Evolutionary conservation across 2,888 invertebrate genomes (phyloP).

Genomic region (Morpho deidamia): DNA sequence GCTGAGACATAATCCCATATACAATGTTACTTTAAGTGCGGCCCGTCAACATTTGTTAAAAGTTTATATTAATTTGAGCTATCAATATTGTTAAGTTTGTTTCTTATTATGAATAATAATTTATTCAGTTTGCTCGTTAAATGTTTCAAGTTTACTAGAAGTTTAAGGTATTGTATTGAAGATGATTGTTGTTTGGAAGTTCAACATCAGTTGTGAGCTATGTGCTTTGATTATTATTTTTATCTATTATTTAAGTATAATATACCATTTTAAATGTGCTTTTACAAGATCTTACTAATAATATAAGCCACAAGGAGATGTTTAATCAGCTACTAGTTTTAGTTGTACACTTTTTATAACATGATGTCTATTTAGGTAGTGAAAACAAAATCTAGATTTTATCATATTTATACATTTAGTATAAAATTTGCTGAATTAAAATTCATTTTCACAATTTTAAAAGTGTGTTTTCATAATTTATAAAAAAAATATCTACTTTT

Average conservation of each 20-base stretch:
- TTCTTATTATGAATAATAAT: conserved; percentile 75
- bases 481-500: background rate
- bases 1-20: conserved; percentile 46
- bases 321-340: conserved; percentile 78
- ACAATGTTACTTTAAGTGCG: conserved; percentile 50
- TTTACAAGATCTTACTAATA: conserved; percentile 77
- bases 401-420: conserved; percentile 79
- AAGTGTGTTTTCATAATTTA: conserved; percentile 44
- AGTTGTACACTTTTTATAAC: conserved; percentile 79
- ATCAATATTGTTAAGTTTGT: conserved; percentile 78
- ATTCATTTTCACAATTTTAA: conserved; percentile 78
- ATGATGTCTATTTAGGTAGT: conserved; percentile 78
- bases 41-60: conserved; percentile 69
- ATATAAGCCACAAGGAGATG: conserved; percentile 76
- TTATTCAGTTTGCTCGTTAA: conserved; percentile 79
- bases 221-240: conserved; percentile 74
- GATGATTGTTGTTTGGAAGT: conserved; percentile 71
- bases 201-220: conserved; percentile 71
- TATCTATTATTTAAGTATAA: conserved; percentile 77
- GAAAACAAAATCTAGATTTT: conserved; percentile 77
- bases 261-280: conserved; percentile 74
- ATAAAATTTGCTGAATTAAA: conserved; percentile 79
- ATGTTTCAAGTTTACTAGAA: conserved; percentile 78
- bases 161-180: conserved; percentile 74
- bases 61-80: conserved; percentile 77